phyloP scores from a whole-genome alignment of 2,797 vertebrate genomes.

The Bradypodion pumilum region DNA sequence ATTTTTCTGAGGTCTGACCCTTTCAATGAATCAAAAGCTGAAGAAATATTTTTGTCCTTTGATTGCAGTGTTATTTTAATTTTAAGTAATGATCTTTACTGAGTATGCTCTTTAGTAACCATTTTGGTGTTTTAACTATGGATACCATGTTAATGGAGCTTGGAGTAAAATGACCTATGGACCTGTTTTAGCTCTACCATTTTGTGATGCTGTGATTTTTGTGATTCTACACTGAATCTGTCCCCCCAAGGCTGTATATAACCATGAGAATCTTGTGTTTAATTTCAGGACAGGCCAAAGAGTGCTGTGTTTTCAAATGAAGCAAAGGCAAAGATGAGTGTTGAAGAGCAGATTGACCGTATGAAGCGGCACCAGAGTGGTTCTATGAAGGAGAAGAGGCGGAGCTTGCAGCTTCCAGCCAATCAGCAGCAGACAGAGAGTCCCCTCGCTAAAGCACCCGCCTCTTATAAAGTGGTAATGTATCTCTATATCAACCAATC shows the following conservation, averaged over 20 bases:
- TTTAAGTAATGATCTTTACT: too few relatives aligned
- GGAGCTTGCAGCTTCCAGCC: constrained; percentile 88
- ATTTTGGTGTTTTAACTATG: too few relatives aligned
- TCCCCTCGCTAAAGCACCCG: constrained; percentile 64
- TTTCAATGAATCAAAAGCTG: not conserved
- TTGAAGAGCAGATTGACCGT: constrained; percentile 93
- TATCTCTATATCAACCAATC: accelerated
- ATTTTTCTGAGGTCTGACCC: not conserved
- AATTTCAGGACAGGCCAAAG: constrained; percentile 87
- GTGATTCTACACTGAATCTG: not conserved
- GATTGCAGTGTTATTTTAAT: too few relatives aligned
- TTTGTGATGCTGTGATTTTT: too few relatives aligned
- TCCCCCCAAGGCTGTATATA: accelerated
- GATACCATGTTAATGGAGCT: too few relatives aligned
- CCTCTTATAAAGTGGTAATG: constrained; percentile 89
- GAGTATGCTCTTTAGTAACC: too few relatives aligned
- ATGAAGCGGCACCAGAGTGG: constrained; percentile 91
- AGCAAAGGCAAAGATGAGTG: constrained; percentile 91
- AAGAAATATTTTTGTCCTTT: too few relatives aligned
- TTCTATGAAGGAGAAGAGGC: constrained; percentile 89
- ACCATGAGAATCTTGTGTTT: accelerated
- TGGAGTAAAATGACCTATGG: too few relatives aligned
- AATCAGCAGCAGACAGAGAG: constrained; percentile 74
- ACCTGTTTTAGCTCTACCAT: too few relatives aligned
- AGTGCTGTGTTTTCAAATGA: constrained; percentile 87